phyloP scores from a whole-genome alignment of 2,113 vertebrate genomes.

The Pitta sordida region DNA sequence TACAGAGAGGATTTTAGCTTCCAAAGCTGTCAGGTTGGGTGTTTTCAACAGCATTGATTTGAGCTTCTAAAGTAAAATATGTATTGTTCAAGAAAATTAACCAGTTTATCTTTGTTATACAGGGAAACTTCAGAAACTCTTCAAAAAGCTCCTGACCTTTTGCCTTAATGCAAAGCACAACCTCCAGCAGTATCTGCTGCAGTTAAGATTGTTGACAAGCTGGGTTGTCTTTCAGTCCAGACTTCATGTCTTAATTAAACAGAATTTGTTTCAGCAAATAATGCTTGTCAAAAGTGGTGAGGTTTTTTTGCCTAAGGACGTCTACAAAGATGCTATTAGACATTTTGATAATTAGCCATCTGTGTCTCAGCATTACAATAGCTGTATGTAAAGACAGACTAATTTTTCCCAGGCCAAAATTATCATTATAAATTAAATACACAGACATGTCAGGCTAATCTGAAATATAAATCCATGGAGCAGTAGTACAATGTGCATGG shows the following conservation, averaged over 20 bases:
- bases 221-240: conserved; percentile 2
- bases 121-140: neutral
- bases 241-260: conserved; percentile 53
- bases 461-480: neutral
- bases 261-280: conserved; percentile 55
- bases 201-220: conserved; percentile 31
- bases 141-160: neutral
- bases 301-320: conserved; percentile 25
- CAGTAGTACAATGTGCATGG: neutral
- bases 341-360: conserved; percentile 49
- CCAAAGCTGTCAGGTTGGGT: neutral
- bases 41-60: neutral
- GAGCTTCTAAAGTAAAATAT: neutral
- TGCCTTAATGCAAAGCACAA: neutral
- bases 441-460: neutral
- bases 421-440: neutral
- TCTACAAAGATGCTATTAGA: conserved; percentile 35
- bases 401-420: neutral
- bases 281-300: conserved; percentile 25
- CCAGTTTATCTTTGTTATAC: neutral
- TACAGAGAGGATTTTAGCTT: neutral
- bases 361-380: neutral
- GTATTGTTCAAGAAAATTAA: neutral
- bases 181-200: neutral
- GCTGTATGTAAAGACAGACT: neutral